A percentile compares a stretch with the other conserved stretches of the same genome.
These are phyloP conservation scores for Caenorhabditis uteleia DNA, from an alignment of 2,888 invertebrate genomes.

Conservation along the genomic window DNA sequence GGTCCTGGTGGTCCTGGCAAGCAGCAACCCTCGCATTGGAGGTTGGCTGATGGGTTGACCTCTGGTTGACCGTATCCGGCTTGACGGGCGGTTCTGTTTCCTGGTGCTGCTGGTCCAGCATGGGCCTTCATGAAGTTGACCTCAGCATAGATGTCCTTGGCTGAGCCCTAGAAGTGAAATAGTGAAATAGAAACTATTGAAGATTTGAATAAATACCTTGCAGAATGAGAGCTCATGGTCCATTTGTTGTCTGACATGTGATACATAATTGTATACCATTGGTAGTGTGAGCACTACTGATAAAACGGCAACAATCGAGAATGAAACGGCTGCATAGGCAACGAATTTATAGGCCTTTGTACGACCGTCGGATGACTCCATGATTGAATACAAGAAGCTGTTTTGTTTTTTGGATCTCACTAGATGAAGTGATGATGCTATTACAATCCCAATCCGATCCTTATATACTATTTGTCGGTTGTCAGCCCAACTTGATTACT, in stretches of 20 bases:
- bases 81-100: conserved; percentile 63
- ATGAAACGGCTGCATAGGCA: conserved; percentile 58
- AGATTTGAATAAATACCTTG: conserved; percentile 33
- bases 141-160: conserved; percentile 65
- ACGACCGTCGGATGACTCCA: conserved; percentile 51
- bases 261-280: conserved; percentile 58
- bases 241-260: conserved; percentile 51
- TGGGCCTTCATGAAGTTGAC: conserved; percentile 62
- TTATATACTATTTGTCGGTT: conserved; percentile 17
- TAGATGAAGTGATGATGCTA: conserved; percentile 39
- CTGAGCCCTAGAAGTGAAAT: conserved; percentile 57
- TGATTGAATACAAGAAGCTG: no score
- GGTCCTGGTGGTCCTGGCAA: conserved; percentile 66
- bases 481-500: no score
- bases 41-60: conserved; percentile 50
- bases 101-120: conserved; percentile 47
- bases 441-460: conserved; percentile 7
- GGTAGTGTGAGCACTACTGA: conserved; percentile 58
- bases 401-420: neutral
- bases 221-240: conserved; percentile 50
- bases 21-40: conserved; percentile 59
- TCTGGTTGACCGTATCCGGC: conserved; percentile 47
- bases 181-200: neutral
- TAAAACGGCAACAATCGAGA: conserved; percentile 58
- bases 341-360: conserved; percentile 62